phyloP scores from a whole-genome alignment of 2,113 vertebrate species.

The Tragelaphus buxtoni region DNA sequence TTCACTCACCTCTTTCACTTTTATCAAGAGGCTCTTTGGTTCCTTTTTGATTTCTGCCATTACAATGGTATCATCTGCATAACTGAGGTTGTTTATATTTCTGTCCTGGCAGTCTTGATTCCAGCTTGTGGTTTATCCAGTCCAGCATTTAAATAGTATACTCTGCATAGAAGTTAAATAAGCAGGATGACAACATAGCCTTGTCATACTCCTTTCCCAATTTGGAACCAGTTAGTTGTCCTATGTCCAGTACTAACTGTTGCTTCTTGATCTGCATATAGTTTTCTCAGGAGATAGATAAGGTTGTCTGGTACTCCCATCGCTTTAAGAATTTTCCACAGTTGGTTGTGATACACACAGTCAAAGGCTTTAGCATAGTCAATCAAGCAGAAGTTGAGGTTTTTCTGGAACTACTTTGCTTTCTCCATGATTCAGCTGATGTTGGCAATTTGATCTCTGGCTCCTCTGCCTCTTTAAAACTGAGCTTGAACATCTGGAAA shows the following conservation, averaged over 20 bases:
- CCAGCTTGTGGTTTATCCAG: background rate
- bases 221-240: background rate
- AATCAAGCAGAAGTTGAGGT: background rate
- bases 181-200: background rate
- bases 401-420: background rate
- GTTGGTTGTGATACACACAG: background rate
- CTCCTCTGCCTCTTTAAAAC: background rate
- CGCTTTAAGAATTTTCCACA: background rate
- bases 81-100: background rate
- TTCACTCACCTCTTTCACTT: background rate
- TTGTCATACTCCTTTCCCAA: background rate
- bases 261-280: background rate
- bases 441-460: background rate
- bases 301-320: background rate
- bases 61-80: background rate
- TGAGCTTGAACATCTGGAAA: background rate
- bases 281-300: background rate
- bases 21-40: background rate
- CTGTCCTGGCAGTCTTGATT: background rate
- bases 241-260: background rate
- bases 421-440: background rate
- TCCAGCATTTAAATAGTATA: background rate
- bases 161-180: background rate
- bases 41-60: background rate
- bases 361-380: background rate